Conservation (phyloP, 2,113 vertebrate species). For the Callaeas wilsoni region DNA sequence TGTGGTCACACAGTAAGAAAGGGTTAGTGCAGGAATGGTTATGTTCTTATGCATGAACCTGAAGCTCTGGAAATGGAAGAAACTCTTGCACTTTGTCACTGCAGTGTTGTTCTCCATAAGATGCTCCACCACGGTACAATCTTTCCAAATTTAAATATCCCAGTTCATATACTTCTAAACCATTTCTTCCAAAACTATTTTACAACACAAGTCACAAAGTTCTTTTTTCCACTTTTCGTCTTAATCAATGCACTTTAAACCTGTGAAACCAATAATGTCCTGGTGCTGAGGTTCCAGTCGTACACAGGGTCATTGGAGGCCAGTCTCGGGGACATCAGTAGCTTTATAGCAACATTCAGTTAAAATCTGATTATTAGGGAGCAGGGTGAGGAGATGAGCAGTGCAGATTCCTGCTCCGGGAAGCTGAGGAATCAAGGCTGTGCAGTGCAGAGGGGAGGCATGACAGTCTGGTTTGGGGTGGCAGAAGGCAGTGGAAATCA, state of each 20-base stretch:
- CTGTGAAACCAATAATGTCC: background rate
- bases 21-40: background rate
- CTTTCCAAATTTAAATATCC: background rate
- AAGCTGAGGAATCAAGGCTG: background rate
- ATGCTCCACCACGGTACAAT: background rate
- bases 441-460: background rate
- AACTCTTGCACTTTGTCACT: background rate
- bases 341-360: background rate
- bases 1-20: background rate
- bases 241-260: background rate
- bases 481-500: background rate
- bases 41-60: background rate
- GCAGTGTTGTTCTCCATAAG: background rate
- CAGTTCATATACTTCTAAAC: background rate
- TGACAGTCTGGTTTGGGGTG: background rate
- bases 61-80: background rate
- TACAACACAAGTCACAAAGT: background rate
- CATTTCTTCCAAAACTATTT: background rate
- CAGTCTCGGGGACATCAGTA: background rate
- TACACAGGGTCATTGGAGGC: no score
- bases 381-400: background rate
- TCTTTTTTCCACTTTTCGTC: background rate
- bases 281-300: background rate
- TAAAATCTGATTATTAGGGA: background rate
- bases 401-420: background rate